Percentiles rank a stretch among this genome's conserved stretches.
These are phyloP conservation scores for Xiphophorus hellerii DNA, from an alignment of 2,113 vertebrate genomes.

Conservation along the genomic window DNA sequence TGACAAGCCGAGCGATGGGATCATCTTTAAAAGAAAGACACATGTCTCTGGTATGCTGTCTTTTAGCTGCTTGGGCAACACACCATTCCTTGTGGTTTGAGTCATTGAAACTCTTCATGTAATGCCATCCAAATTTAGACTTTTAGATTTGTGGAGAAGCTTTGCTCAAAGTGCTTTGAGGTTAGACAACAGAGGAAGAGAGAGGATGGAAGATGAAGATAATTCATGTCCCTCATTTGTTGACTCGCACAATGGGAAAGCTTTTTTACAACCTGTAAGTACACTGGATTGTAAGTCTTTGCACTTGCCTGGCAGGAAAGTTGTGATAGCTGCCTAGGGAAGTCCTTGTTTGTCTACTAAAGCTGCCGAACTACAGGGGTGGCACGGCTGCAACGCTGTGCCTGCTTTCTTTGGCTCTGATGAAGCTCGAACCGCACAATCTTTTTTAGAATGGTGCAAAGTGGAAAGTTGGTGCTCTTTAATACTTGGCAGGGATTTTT, in stretches of 20 bases:
- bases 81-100: slow-evolving; percentile 55
- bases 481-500: neutral
- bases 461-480: slow-evolving; percentile 17
- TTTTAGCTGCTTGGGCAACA: slow-evolving; percentile 53
- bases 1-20: slow-evolving; percentile 58
- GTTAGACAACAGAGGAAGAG: slow-evolving; percentile 8
- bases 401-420: slow-evolving; percentile 76
- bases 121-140: slow-evolving; percentile 57
- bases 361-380: slow-evolving; percentile 42
- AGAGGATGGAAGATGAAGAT: slow-evolving; percentile 3
- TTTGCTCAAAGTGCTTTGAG: slow-evolving; percentile 2
- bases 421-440: slow-evolving; percentile 55
- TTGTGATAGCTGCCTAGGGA: slow-evolving; percentile 50
- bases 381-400: slow-evolving; percentile 38
- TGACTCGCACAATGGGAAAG: slow-evolving; percentile 21
- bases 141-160: slow-evolving; percentile 37
- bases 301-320: slow-evolving; percentile 61
- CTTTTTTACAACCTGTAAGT: neutral
- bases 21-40: slow-evolving; percentile 70
- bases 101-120: slow-evolving; percentile 41
- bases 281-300: slow-evolving; percentile 56
- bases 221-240: slow-evolving; percentile 5
- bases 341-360: slow-evolving; percentile 72
- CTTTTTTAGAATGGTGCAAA: slow-evolving; percentile 47
- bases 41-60: slow-evolving; percentile 54